phyloP scores from a whole-genome alignment of 2,797 vertebrate genomes.

The Spizella passerina region DNA sequence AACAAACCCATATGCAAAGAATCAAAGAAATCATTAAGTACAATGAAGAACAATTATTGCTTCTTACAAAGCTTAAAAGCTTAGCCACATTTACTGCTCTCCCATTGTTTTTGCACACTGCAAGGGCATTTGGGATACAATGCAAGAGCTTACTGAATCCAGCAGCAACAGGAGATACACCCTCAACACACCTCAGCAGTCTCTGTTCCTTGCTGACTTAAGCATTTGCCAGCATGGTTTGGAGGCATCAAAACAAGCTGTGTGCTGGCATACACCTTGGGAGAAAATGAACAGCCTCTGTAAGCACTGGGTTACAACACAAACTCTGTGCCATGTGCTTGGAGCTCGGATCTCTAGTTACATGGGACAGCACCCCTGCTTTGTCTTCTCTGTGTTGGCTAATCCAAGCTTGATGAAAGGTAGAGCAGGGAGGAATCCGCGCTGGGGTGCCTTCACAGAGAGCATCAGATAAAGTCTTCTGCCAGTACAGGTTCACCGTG shows the following conservation, averaged over 20 bases:
- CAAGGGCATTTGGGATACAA: rapidly evolving
- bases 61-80: not conserved
- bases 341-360: not conserved
- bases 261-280: not conserved
- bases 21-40: not conserved
- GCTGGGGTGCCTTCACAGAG: not conserved
- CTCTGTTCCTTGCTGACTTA: not conserved
- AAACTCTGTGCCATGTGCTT: not conserved
- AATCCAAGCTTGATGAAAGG: not conserved
- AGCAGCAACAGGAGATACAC: not conserved
- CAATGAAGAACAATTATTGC: not conserved
- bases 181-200: not conserved
- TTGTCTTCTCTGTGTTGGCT: not conserved
- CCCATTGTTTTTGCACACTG: not conserved
- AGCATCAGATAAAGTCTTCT: not conserved
- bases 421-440: not conserved
- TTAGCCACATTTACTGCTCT: not conserved
- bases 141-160: not conserved
- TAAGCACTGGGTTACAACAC: not conserved
- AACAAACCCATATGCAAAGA: rapidly evolving
- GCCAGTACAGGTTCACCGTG: not conserved
- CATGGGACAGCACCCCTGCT: not conserved
- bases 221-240: slow-evolving; percentile 2
- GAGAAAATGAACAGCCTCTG: not conserved
- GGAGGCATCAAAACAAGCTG: slow-evolving; percentile 27